These are phyloP conservation scores for Crypturellus tataupa DNA, from an alignment of 2,797 vertebrate species.

Conservation along the genomic window DNA sequence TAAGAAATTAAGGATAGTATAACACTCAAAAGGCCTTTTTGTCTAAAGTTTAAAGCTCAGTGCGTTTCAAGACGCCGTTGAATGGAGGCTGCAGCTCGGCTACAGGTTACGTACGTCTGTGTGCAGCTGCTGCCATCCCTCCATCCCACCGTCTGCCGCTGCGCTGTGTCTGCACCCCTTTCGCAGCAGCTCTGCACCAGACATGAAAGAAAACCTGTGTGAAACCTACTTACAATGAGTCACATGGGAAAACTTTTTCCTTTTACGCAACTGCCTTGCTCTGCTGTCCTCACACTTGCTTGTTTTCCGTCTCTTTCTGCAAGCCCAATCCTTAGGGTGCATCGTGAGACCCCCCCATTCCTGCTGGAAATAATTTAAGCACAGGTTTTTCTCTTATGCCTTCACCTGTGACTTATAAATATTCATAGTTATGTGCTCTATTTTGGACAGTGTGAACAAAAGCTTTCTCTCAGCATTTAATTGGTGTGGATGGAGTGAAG, in stretches of 20 bases:
- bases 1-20: background rate
- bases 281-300: background rate
- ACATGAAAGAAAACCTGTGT: background rate
- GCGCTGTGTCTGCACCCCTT: background rate
- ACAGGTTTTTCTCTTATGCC: background rate
- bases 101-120: background rate
- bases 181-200: accelerated
- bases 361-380: background rate
- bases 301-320: no score
- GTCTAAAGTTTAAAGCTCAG: background rate
- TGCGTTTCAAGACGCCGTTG: background rate
- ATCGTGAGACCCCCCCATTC: background rate
- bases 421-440: background rate
- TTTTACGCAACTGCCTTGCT: background rate
- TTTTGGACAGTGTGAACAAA: background rate
- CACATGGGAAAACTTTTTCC: background rate
- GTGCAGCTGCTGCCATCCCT: background rate
- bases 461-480: background rate
- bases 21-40: background rate
- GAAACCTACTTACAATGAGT: background rate
- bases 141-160: background rate
- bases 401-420: background rate
- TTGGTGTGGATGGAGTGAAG: background rate
- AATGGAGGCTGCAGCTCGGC: background rate
- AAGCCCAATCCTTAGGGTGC: accelerated